Percentiles rank a stretch among this genome's conserved stretches.
Conservation (phyloP, 1,140 invertebrate genomes). For the Leptinotarsa lineolata region DNA sequence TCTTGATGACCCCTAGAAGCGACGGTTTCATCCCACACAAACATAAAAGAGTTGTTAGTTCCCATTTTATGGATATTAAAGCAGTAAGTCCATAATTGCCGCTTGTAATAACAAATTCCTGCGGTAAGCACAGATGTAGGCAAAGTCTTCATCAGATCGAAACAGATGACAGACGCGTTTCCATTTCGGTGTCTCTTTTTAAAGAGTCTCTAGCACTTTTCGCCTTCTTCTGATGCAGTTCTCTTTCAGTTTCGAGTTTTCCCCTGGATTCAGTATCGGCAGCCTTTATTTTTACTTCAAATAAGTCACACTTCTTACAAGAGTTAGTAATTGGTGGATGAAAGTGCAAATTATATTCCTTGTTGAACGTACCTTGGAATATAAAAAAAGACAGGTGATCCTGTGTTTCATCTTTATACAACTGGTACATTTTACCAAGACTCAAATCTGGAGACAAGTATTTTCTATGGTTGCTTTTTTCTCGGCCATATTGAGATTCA, state of each 20-base stretch:
- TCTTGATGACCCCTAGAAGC: conserved; percentile 35
- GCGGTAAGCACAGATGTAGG: conserved; percentile 32
- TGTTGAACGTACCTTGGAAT: neutral
- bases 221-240: conserved; percentile 31
- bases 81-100: conserved; percentile 37
- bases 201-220: conserved; percentile 28
- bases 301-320: conserved; percentile 31
- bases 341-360: conserved; percentile 28
- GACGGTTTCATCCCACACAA: conserved; percentile 34
- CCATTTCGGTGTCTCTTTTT: conserved; percentile 16
- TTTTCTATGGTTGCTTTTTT: conserved; percentile 3
- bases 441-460: neutral
- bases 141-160: conserved; percentile 37
- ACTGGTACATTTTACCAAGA: neutral
- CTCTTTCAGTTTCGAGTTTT: conserved; percentile 29
- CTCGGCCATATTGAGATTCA: neutral
- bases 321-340: conserved; percentile 29
- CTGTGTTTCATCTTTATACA: neutral
- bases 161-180: conserved; percentile 22
- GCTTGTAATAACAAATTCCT: conserved; percentile 35
- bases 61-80: conserved; percentile 26
- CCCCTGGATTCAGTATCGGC: conserved; percentile 10
- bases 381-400: neutral
- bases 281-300: conserved; percentile 24
- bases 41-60: conserved; percentile 31